Base-by-base conservation (phyloP, 2,797 vertebrate species). In the Synanceia verrucosa region DNA sequence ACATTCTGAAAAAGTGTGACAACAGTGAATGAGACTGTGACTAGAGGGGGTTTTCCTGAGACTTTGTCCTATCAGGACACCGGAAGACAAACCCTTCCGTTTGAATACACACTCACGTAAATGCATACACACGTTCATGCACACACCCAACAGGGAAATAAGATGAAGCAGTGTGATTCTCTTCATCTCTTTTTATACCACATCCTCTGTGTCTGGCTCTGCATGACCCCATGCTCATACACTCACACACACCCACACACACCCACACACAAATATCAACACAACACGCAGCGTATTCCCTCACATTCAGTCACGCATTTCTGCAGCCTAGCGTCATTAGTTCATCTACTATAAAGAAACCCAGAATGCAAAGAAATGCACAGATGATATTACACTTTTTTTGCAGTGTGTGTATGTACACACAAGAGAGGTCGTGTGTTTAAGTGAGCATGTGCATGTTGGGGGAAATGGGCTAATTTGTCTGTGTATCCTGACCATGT, bases 401-500 rank as follows among this genome's bases (percentile, higher is more conserved):
- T 66, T 69, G n/a, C 10, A 43, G 46, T 47, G 62, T 72, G 72
- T 78, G 61, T 56, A 16, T 60, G 10, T 33, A 55, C 5, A 4
- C 14, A 60, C 37, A 23, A 44, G 13, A 52, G 26, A 47, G 53
- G 51, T 41, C 58, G 61, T 77, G 65, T 57, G 62, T 55, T 67
- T 34, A 36, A 37, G 64, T 18, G 44, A 70, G 52, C 55, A 19
- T 55, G 78, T 85, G 66, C 16, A 21, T 66, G 68, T 84, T 51
- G 70, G 75, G 88, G 89, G 91, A 91, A 91, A 90, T 90, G 77
- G 88, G 84, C 89, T 93, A 92, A 93, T 93, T 92, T 92, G 89
- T 93, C 91, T 86, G 87, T 92, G 90, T 92, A 92, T 91, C 85
- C 89, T 90, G 89, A 90, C 83, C 83, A 82, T 91, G 90, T 92